Base-by-base conservation (phyloP, 2,888 invertebrate genomes). In the Philhelius pedissequus region DNA sequence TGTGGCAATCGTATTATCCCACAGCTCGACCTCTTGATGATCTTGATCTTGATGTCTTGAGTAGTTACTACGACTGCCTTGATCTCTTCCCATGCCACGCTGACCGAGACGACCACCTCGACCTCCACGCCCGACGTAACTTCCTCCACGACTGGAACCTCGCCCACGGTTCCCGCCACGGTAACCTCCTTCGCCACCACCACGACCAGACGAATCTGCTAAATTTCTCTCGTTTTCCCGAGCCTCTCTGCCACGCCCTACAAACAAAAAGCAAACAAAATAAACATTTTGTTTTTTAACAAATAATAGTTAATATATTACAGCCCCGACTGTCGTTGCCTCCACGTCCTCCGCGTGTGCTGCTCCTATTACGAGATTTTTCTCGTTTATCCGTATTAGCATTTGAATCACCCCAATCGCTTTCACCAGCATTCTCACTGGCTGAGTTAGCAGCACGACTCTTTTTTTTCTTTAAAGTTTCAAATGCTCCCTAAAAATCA, bases 401-500 rank as follows among this genome's bases (percentile, higher is more conserved):
- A 86, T 90, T 91, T 18, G 88, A 88, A 88, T 91, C 91, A 69
- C 88, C 89, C 90, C 89, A 90, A 48, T 90, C 91, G 73, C 89
- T 92, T 62, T 93, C 93, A 87, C 92, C 93, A 86, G 91, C 89
- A 66, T 91, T 92, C 88, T 93, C 93, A 84, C 92, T 92, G 86
- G 93, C 92, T 86, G 93, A 91, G 87, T 93, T 93, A 35, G 94
- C 93, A 76, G 95, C 94, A 89, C 94, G 93, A 90, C 95, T 95
- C 92, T 96, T 97, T 93, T 96, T 97, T 93, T 97, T 97, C 92
- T 97, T 97, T 87, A 96, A 96, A 80, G 95, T 96, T 89, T 96
- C 96, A 97, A 97, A 97, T 90, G 96, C 96, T 88, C 95, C 95
- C 95, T 96, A 91, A 1, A 48, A 90, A 86, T 73, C 13, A 1